Evolutionary conservation across 2,113 vertebrate genomes (phyloP), one percentile per base, ranked within the genome.

Genomic region (Mus pahari): DNA sequence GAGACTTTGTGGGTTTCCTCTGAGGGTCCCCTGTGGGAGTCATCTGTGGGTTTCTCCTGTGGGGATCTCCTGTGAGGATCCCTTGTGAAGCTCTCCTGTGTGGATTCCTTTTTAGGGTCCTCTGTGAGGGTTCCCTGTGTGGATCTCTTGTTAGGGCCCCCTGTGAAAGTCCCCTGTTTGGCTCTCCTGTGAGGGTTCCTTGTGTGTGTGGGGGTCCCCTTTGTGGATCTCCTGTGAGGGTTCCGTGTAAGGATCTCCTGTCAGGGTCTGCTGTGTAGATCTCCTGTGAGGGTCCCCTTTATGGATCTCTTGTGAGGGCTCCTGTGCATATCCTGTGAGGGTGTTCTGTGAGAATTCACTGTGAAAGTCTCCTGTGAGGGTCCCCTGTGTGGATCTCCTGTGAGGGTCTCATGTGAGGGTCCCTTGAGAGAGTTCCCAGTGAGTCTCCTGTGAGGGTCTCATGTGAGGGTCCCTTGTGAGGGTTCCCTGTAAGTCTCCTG

Each of bases 281-380:
- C n/a, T n/a, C 19, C 19, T 42, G 20, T 24, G 7, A 42, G 36
- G 20, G 17, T 36, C 36, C 33, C 13, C 1, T 22, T 1, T 73
- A n/a, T 10, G n/a, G n/a, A 4, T 74, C 73, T 8, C 20, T 6
- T 42, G 22, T 26, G 8, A 42, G 36, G 22, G 19, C 4, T 9
- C 48, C 48, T 28, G 7, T 28, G 53, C 7, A 6, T 31, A 3
- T 16, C 26, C 62, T 28, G 26, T 31, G 28, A 33, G 64, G 90
- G 64, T 93, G 66, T 5, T 31, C 33, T 13, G 17, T 36, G 50
- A n/a, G 50, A 2, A 4, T 81, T 17, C 0, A 17, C 33, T 22
- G 2, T 14, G 19, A 2, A 3, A 8, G 4, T 26, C 2, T 5
- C 22, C 64, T 36, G 17, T 31, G 75, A 5, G 48, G 5, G 1